These are phyloP conservation scores for Nebria brevicollis DNA, from an alignment of 2,888 invertebrate species.

Conservation along the genomic window DNA sequence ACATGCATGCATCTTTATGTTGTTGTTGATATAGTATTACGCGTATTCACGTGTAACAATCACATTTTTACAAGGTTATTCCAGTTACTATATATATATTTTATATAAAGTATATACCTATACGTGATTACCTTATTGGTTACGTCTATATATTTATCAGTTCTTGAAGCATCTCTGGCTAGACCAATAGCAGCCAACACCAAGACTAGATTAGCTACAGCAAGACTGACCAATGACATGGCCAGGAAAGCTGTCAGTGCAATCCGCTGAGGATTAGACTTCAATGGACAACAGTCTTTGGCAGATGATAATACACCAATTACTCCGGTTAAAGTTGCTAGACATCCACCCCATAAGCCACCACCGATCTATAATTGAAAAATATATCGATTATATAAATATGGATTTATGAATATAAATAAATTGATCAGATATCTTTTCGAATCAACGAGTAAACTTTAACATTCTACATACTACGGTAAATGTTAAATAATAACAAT, in stretches of 20 bases:
- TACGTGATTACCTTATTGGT: background rate
- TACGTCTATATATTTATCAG: slow-evolving; percentile 11
- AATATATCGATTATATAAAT: background rate
- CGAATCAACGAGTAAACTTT: too few relatives aligned
- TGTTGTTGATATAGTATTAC: too few relatives aligned
- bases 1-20: too few relatives aligned
- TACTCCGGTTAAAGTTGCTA: slow-evolving; percentile 71
- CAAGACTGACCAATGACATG: slow-evolving; percentile 70
- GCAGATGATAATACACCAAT: slow-evolving; percentile 72
- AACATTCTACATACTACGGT: too few relatives aligned
- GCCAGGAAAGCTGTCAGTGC: slow-evolving; percentile 73
- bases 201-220: slow-evolving; percentile 70
- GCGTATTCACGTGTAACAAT: too few relatives aligned
- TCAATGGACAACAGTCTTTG: slow-evolving; percentile 65
- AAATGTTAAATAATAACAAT: too few relatives aligned
- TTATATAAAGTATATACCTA: too few relatives aligned
- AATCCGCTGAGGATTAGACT: slow-evolving; percentile 65
- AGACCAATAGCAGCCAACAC: slow-evolving; percentile 70
- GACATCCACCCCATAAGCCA: slow-evolving; percentile 75
- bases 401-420: too few relatives aligned
- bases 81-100: too few relatives aligned
- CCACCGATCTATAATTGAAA: slow-evolving; percentile 65
- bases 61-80: too few relatives aligned
- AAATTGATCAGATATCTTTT: too few relatives aligned
- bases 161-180: slow-evolving; percentile 68